Evolutionary conservation across 2,113 vertebrate genomes (phyloP).

Genomic region (Antechinus flavipes): DNA sequence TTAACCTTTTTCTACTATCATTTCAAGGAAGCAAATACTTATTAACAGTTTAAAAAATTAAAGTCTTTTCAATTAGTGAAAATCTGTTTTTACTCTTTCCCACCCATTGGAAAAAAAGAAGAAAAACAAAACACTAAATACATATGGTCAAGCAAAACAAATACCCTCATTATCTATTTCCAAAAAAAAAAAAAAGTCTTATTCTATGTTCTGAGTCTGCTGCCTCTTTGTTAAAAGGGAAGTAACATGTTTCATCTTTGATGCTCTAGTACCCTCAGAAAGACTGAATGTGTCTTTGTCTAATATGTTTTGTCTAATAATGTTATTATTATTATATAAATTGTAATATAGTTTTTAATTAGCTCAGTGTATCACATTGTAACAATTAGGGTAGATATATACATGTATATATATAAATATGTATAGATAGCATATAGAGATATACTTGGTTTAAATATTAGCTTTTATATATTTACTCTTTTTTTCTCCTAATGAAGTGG

Average conservation of each 20-base stretch:
- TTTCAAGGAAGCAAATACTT: background rate
- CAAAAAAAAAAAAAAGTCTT: background rate
- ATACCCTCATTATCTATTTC: background rate
- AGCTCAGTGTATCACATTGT: background rate
- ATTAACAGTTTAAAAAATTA: background rate
- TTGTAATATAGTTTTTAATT: background rate
- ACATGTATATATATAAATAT: background rate
- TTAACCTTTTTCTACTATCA: background rate
- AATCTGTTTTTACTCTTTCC: background rate
- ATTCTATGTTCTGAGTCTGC: background rate
- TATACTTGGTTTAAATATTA: background rate
- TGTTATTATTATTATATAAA: background rate
- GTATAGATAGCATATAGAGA: background rate
- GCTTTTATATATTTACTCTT: background rate
- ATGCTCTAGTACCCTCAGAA: background rate
- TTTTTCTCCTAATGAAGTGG: background rate
- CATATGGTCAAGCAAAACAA: background rate
- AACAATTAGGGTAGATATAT: background rate
- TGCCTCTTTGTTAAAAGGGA: background rate
- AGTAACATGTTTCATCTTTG: background rate
- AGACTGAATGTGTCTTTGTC: too few species aligned
- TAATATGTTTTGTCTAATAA: background rate
- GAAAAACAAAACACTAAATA: background rate
- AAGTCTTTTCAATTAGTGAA: background rate
- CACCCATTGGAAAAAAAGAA: background rate